Conservation (phyloP, 2,797 vertebrate species). For the Poeciliopsis presidionis region DNA sequence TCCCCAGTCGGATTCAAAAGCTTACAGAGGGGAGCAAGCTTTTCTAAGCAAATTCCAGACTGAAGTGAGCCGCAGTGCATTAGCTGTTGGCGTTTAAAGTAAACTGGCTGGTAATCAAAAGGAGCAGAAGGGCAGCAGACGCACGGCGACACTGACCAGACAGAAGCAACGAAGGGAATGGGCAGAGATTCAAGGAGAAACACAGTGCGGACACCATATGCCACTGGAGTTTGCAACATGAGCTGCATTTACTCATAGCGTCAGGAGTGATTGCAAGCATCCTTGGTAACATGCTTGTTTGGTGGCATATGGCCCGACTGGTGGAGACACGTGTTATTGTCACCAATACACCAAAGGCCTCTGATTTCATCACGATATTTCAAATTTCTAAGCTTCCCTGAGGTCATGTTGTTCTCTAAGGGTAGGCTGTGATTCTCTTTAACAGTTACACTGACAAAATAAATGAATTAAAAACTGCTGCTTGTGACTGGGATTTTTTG, state of each 20-base stretch:
- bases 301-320: conserved; percentile 53
- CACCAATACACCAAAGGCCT: conserved; percentile 41
- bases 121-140: conserved; percentile 18
- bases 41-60: background rate
- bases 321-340: conserved; percentile 53
- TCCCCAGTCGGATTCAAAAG: background rate
- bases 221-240: conserved; percentile 44
- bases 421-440: conserved; percentile 37
- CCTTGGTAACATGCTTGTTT: conserved; percentile 37
- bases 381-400: conserved; percentile 34
- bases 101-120: conserved; percentile 10
- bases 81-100: background rate
- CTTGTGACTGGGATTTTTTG: background rate
- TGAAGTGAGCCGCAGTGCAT: background rate
- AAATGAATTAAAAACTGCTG: background rate
- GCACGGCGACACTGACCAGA: conserved; percentile 30
- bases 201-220: conserved; percentile 32
- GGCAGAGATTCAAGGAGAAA: conserved; percentile 37
- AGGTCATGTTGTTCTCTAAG: conserved; percentile 27
- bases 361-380: conserved; percentile 46
- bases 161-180: conserved; percentile 20
- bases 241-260: conserved; percentile 36
- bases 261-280: conserved; percentile 30
- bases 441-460: conserved; percentile 24
- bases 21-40: background rate